A percentile compares a stretch with the other conserved stretches of the same genome.
Evolutionary conservation across 2,113 vertebrate genomes (phyloP).

Genomic region (Aleadryas rufinucha): DNA sequence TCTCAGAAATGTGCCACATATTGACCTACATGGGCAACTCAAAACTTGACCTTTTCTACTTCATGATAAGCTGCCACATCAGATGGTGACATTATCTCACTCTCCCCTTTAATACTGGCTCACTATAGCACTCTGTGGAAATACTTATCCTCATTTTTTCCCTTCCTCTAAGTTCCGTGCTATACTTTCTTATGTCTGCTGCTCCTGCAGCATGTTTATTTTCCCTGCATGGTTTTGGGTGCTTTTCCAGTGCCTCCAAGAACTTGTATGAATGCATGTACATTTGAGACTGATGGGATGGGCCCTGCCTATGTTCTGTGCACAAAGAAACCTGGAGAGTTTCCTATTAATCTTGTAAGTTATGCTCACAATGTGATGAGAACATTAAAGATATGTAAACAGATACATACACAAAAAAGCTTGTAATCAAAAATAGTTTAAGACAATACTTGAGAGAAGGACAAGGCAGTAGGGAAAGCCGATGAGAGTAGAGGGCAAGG

Average conservation of each 20-base stretch:
- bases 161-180: background rate
- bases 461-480: background rate
- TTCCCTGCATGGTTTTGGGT: background rate
- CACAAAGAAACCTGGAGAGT: background rate
- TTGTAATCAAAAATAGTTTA: background rate
- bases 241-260: background rate
- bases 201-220: background rate
- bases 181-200: background rate
- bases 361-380: background rate
- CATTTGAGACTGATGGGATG: accelerated
- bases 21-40: background rate
- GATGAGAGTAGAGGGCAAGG: background rate
- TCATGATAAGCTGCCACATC: background rate
- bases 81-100: background rate
- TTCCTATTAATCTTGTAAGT: background rate
- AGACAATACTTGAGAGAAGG: background rate
- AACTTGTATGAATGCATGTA: accelerated
- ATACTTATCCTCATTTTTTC: background rate
- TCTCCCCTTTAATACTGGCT: background rate
- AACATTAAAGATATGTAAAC: background rate
- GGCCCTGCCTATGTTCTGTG: background rate
- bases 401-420: background rate
- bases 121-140: background rate
- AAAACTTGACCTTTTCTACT: background rate
- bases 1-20: background rate